Percentiles rank a stretch among this genome's conserved stretches.
Conservation (phyloP, 2,888 invertebrate genomes). For the Empis stercorea region DNA sequence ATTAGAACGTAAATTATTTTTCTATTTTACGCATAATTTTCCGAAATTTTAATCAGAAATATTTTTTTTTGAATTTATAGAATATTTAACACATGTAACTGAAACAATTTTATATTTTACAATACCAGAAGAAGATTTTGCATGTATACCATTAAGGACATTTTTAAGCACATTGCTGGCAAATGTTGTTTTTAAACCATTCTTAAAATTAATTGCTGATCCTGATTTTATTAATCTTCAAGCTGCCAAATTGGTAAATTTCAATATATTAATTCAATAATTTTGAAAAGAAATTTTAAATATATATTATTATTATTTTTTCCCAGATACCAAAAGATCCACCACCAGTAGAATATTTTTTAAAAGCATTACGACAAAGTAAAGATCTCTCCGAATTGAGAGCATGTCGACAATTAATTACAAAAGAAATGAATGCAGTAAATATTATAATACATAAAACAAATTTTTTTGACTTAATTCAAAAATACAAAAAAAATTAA, state of each 20-base stretch:
- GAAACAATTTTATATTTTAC: conserved; percentile 17
- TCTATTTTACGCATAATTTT: neutral
- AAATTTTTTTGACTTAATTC: neutral
- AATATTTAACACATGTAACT: conserved; percentile 15
- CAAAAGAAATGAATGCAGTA: conserved; percentile 17
- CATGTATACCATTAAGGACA: conserved; percentile 16
- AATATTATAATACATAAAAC: no score
- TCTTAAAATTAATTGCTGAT: conserved; percentile 15
- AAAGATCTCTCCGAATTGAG: conserved; percentile 15
- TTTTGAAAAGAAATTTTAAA: neutral
- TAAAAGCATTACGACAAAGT: conserved; percentile 15
- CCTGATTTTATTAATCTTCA: conserved; percentile 18
- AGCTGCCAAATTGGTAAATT: conserved; percentile 14
- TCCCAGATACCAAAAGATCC: conserved; percentile 15
- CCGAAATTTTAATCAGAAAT: neutral
- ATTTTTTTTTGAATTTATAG: conserved; percentile 6
- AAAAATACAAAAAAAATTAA: neutral
- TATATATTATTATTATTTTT: neutral
- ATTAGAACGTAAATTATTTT: conserved; percentile 12
- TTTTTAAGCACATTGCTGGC: conserved; percentile 16
- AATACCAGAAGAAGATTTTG: conserved; percentile 16
- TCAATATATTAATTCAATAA: no score
- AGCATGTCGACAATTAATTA: conserved; percentile 16
- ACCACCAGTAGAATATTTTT: conserved; percentile 16
- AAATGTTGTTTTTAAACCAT: conserved; percentile 15